These are phyloP conservation scores for Conus ventricosus DNA, from an alignment of 1,140 invertebrate genomes.

Conservation along the genomic window DNA sequence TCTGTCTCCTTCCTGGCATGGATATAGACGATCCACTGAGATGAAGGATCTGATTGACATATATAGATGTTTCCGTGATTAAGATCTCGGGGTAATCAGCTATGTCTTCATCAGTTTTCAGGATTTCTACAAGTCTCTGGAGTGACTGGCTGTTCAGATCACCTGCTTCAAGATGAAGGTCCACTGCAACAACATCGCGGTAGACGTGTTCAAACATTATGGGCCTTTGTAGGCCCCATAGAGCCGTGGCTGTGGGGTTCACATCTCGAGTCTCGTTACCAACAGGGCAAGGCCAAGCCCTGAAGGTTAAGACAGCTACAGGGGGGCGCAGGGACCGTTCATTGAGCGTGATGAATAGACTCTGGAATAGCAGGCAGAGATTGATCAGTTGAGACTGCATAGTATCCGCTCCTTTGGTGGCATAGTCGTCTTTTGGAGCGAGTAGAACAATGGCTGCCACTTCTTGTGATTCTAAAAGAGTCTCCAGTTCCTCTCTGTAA, in stretches of 20 bases:
- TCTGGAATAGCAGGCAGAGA: constrained; percentile 30
- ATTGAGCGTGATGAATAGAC: background rate
- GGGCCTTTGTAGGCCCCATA: constrained; percentile 29
- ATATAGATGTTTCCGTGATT: background rate
- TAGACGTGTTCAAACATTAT: constrained; percentile 21
- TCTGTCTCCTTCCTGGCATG: background rate
- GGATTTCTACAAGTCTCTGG: background rate
- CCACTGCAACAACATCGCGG: background rate
- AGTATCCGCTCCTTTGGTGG: background rate
- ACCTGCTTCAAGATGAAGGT: background rate
- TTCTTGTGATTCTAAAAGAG: background rate
- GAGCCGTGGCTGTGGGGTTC: background rate
- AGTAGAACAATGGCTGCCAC: background rate
- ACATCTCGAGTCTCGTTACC: background rate
- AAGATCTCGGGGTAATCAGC: background rate
- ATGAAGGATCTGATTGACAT: background rate
- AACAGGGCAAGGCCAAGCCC: constrained; percentile 3
- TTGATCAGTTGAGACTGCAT: constrained; percentile 4
- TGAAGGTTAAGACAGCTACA: background rate
- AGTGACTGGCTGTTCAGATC: background rate
- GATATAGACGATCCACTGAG: background rate
- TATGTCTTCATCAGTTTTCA: background rate
- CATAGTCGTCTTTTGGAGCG: background rate
- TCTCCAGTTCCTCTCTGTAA: background rate
- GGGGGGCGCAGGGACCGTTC: constrained; percentile 9